phyloP scores from a whole-genome alignment of 2,888 invertebrate genomes.

The Dione vanillae region DNA sequence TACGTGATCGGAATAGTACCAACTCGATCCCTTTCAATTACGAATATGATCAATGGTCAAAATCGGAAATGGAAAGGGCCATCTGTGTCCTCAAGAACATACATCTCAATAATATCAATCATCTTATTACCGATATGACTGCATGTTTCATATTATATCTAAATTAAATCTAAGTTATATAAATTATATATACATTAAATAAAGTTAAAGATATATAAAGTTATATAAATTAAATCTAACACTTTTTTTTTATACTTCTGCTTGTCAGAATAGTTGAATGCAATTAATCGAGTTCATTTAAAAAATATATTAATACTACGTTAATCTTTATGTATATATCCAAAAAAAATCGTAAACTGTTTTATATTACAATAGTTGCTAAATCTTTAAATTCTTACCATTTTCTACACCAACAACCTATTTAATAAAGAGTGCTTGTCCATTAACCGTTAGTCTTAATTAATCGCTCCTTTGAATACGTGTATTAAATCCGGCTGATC shows the following conservation, averaged over 20 bases:
- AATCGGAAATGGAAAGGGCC: constrained; percentile 55
- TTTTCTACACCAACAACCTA: constrained; percentile 33
- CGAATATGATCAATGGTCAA: constrained; percentile 67
- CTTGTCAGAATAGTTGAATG: too few species aligned
- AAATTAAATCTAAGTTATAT: background rate
- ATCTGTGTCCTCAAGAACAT: constrained; percentile 41
- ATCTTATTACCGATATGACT: constrained; percentile 21
- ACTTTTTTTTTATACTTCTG: too few species aligned
- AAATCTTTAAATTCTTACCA: constrained; percentile 26
- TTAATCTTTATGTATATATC: too few species aligned
- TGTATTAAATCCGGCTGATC: constrained; percentile 65
- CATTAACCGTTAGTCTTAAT: constrained; percentile 40
- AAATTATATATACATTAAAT: background rate
- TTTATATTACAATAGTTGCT: background rate
- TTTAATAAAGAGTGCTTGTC: constrained; percentile 31
- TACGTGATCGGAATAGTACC: constrained; percentile 72
- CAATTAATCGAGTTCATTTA: too few species aligned
- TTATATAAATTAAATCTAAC: too few species aligned
- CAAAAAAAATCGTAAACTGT: too few species aligned
- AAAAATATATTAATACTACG: too few species aligned
- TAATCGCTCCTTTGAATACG: constrained; percentile 45
- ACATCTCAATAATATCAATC: constrained; percentile 35
- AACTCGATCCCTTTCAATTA: constrained; percentile 66
- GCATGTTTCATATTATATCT: background rate
- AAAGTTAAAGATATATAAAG: too few species aligned